Evolutionary conservation across 2,797 vertebrate genomes (phyloP), one percentile per base, ranked within the genome.

Genomic region (Pogoniulus pusillus): DNA sequence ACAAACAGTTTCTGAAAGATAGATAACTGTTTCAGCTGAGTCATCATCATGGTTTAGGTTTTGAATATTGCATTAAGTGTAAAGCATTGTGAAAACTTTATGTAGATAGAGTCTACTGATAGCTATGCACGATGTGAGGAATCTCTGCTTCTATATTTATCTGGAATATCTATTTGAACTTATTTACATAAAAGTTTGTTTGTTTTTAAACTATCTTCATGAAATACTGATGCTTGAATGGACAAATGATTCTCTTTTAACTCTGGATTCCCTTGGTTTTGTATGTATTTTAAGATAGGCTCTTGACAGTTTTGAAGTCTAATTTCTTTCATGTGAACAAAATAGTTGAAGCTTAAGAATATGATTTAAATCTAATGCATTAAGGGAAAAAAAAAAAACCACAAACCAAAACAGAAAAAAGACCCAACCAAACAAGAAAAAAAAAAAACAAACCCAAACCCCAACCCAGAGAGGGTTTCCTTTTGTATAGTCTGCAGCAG

Each of bases 401-500:
- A 41, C 12, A 12, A 41, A 41, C 41, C 11, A 41, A 49, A 37
- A 51, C n/a, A 85, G 37, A 58, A 47, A 4, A 22, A 8, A 35
- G 37, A 37, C 37, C 37, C 11, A 41, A 41, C 6, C 15, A 6
- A 41, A 37, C 9, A 37, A 53, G n/a, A 37, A 51, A 85, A 34
- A 54, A 47, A 4, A 23, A 7, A n/a, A 35, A 29, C 43, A 29
- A 29, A n/a, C n/a, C n/a, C n/a, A n/a, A n/a, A n/a, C n/a, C n/a
- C n/a, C n/a, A n/a, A n/a, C n/a, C n/a, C 12, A 49, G 4, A 41
- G 6, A 53, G 14, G 1, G 3, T 69, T 95, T 95, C 68, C 77
- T 95, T 94, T 84, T 80, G 82, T 80, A 35, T 13, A 69, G 71
- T 90, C 51, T 16, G 78, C 59, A 86, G 51, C 78, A 86, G 89